Percentiles rank a stretch among this genome's conserved stretches.
Conservation (phyloP, 2,888 invertebrate species). For the Agonopterix subpropinquella region DNA sequence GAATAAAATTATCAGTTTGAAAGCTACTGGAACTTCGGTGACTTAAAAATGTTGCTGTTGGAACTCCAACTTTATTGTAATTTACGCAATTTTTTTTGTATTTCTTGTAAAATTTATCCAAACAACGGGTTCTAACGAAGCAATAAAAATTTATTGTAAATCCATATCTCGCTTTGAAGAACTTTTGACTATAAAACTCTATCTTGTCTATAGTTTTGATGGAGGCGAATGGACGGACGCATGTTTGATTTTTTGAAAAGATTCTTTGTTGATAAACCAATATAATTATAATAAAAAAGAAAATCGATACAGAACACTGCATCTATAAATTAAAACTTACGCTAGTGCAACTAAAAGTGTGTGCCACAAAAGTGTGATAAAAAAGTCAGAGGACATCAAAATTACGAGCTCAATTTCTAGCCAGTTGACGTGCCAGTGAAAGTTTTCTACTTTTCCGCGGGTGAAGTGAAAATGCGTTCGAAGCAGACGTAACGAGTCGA, state of each 20-base stretch:
- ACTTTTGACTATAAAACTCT: constrained; percentile 13
- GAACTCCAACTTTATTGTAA: too few relatives aligned
- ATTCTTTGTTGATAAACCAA: background rate
- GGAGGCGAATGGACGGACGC: constrained; percentile 35
- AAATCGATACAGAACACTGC: background rate
- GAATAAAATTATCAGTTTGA: too few relatives aligned
- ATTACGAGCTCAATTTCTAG: too few relatives aligned
- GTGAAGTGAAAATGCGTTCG: constrained; percentile 39
- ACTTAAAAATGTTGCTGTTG: too few relatives aligned
- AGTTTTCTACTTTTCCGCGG: constrained; percentile 28
- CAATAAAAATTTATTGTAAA: constrained; percentile 30
- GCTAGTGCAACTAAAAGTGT: too few relatives aligned
- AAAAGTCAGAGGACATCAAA: too few relatives aligned
- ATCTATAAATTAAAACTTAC: background rate
- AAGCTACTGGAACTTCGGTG: too few relatives aligned
- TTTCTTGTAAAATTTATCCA: too few relatives aligned
- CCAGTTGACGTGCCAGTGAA: constrained; percentile 63
- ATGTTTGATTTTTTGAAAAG: constrained; percentile 31
- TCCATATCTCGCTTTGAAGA: constrained; percentile 26
- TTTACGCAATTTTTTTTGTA: too few relatives aligned
- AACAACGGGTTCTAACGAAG: background rate
- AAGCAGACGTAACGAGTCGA: constrained; percentile 28
- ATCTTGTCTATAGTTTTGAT: constrained; percentile 37
- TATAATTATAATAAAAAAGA: background rate
- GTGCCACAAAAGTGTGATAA: too few relatives aligned